Conservation (phyloP, 1,140 invertebrate genomes). For the Triops longicaudatus region DNA sequence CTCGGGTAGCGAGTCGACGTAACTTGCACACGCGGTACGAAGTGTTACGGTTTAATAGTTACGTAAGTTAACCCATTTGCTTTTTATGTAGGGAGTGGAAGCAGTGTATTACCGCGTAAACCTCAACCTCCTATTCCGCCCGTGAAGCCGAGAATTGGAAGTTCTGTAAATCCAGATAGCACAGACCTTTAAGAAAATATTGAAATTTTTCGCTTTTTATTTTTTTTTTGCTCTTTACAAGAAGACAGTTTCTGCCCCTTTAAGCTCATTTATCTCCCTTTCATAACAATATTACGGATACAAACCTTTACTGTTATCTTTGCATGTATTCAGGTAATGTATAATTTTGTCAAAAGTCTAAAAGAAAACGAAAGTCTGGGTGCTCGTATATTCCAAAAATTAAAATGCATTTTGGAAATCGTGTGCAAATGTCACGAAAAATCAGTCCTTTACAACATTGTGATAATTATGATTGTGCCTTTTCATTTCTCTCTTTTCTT, state of each 20-base stretch:
- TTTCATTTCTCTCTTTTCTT: neutral
- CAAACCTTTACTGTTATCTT: neutral
- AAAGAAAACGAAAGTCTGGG: neutral
- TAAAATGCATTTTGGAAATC: neutral
- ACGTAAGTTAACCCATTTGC: neutral
- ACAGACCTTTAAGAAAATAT: neutral
- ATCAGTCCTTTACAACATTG: neutral
- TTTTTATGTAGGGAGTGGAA: neutral
- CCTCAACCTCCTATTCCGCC: constrained; percentile 24
- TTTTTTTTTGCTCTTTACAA: neutral
- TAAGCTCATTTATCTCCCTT: neutral
- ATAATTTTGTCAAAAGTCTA: neutral
- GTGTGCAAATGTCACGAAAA: neutral
- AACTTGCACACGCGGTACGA: too few relatives aligned
- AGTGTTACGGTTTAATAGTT: neutral
- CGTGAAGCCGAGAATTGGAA: constrained; percentile 18
- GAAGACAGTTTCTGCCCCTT: neutral
- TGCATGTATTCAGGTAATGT: neutral
- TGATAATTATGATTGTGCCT: constrained; percentile 12
- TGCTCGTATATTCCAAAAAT: neutral
- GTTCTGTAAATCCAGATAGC: neutral
- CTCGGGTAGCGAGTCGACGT: too few relatives aligned
- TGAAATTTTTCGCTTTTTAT: too few relatives aligned
- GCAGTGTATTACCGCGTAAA: neutral
- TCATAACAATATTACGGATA: neutral